Conservation (phyloP, 2,888 invertebrate genomes). For the Euphydryas editha region DNA sequence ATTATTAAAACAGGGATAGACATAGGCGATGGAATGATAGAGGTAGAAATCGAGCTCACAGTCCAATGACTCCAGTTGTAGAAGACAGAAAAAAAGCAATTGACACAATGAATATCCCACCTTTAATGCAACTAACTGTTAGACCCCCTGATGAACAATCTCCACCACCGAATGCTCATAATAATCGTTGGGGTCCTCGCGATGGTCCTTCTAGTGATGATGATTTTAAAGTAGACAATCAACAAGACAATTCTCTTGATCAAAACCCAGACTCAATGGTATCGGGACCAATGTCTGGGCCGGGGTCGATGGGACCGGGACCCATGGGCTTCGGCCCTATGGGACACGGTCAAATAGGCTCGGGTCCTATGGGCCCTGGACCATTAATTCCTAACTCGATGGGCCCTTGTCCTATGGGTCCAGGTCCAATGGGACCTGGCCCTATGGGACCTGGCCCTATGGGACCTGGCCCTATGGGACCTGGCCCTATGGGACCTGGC, state of each 20-base stretch:
- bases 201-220: slow-evolving; percentile 49
- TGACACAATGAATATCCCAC: slow-evolving; percentile 60
- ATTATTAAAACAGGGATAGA: slow-evolving; percentile 56
- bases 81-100: slow-evolving; percentile 62
- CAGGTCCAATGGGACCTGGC: slow-evolving; percentile 33
- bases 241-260: slow-evolving; percentile 43
- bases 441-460: slow-evolving; percentile 43
- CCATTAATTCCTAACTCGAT: slow-evolving; percentile 40
- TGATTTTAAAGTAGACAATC: slow-evolving; percentile 55
- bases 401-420: slow-evolving; percentile 44
- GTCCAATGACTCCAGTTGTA: slow-evolving; percentile 59
- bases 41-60: slow-evolving; percentile 58
- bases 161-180: slow-evolving; percentile 48
- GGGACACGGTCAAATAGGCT: slow-evolving; percentile 44
- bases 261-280: slow-evolving; percentile 36
- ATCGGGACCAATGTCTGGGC: slow-evolving; percentile 41
- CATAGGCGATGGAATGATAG: slow-evolving; percentile 68
- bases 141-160: slow-evolving; percentile 60
- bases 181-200: slow-evolving; percentile 56
- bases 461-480: slow-evolving; percentile 39
- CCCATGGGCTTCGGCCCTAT: slow-evolving; percentile 43
- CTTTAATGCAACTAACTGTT: slow-evolving; percentile 70
- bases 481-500: slow-evolving; percentile 36
- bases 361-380: slow-evolving; percentile 45
- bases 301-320: slow-evolving; percentile 44